phyloP scores from a whole-genome alignment of 1,140 invertebrate species.

The Eumeta japonica region DNA sequence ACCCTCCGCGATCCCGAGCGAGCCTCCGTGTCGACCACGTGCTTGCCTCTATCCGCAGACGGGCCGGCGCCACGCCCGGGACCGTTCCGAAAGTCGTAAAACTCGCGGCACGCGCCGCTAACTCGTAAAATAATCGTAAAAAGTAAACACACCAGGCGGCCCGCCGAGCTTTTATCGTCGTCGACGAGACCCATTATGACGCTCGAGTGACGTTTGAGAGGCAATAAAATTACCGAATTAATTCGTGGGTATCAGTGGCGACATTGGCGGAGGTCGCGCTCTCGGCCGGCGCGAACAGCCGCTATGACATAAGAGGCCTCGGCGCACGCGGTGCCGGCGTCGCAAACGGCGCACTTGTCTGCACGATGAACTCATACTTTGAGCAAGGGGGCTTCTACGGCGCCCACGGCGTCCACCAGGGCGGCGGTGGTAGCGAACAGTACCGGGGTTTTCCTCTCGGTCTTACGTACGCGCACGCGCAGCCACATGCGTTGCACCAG shows the following conservation, averaged over 20 bases:
- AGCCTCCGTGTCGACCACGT: slow-evolving; percentile 10
- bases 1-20: slow-evolving; percentile 6
- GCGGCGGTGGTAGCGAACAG: slow-evolving; percentile 67
- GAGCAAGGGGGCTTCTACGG: slow-evolving; percentile 93
- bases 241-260: slow-evolving; percentile 36
- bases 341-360: not conserved
- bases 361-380: slow-evolving; percentile 91
- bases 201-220: slow-evolving; percentile 54
- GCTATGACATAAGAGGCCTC: slow-evolving; percentile 48
- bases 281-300: slow-evolving; percentile 39
- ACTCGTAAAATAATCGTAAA: slow-evolving; percentile 59
- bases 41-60: slow-evolving; percentile 20
- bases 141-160: slow-evolving; percentile 52
- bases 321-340: slow-evolving; percentile 22
- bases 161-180: slow-evolving; percentile 50
- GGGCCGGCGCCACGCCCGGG: slow-evolving; percentile 23
- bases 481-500: slow-evolving; percentile 76
- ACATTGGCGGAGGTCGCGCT: slow-evolving; percentile 47
- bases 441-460: slow-evolving; percentile 82
- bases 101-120: slow-evolving; percentile 39
- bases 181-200: slow-evolving; percentile 51
- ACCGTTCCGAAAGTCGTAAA: slow-evolving; percentile 52
- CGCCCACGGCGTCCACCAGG: slow-evolving; percentile 76
- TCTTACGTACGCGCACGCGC: slow-evolving; percentile 82
- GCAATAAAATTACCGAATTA: slow-evolving; percentile 55